Percentiles rank a stretch among this genome's conserved stretches.
These are phyloP conservation scores for Aramus guarauna DNA, from an alignment of 2,113 vertebrate species.

Conservation along the genomic window DNA sequence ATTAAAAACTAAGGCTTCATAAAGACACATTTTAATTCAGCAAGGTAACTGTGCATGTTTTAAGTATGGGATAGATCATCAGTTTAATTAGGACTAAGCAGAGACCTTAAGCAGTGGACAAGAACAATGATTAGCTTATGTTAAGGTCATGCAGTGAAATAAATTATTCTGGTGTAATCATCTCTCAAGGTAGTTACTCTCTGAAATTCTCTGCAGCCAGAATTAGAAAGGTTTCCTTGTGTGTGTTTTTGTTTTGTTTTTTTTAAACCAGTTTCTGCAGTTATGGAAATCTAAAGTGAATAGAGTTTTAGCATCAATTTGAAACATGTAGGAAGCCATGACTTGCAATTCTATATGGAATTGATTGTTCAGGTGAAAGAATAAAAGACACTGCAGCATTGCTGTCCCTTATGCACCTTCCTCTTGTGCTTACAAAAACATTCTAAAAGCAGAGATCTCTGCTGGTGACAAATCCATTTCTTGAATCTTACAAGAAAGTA, in stretches of 20 bases:
- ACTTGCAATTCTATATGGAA: background rate
- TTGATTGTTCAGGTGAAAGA: background rate
- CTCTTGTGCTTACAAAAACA: background rate
- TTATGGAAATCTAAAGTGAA: background rate
- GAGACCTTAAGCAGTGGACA: background rate
- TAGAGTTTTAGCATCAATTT: background rate
- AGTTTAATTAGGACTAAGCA: background rate
- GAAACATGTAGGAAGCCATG: background rate
- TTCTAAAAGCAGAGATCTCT: background rate
- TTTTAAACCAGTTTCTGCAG: background rate
- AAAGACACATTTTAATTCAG: background rate
- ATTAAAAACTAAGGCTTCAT: background rate
- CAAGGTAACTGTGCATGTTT: background rate
- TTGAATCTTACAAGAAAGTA: background rate
- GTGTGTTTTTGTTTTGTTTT: background rate
- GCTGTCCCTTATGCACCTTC: background rate
- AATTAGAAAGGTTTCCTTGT: background rate
- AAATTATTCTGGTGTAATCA: background rate
- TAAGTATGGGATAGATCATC: background rate
- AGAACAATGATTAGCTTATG: background rate
- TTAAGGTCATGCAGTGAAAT: background rate
- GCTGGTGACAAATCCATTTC: background rate
- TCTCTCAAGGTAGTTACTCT: background rate
- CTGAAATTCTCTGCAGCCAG: background rate
- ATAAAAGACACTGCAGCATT: background rate